Evolutionary conservation across 1,140 invertebrate genomes (phyloP).

Genomic region (Whitmania pigra): DNA sequence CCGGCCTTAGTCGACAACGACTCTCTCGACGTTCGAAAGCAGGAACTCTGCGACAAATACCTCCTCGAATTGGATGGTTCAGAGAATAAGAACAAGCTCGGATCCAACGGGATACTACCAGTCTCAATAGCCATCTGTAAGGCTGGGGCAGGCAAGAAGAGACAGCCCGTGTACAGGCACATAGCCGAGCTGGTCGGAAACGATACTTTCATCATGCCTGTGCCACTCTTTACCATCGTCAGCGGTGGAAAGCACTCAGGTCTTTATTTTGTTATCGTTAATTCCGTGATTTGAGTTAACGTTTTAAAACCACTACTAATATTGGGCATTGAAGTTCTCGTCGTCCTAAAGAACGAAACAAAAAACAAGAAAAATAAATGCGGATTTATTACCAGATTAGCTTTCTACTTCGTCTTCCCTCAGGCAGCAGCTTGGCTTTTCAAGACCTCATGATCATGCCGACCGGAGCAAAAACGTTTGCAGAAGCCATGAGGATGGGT

Average conservation of each 20-base stretch:
- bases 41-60: constrained; percentile 82
- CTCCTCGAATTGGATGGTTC: constrained; percentile 87
- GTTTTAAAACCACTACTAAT: too few relatives aligned
- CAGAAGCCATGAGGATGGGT: constrained; percentile 96
- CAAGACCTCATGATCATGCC: constrained; percentile 96
- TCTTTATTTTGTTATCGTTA: too few relatives aligned
- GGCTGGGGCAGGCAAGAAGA: constrained; percentile 66
- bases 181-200: not conserved
- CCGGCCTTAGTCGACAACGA: constrained; percentile 56
- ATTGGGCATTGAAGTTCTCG: too few relatives aligned
- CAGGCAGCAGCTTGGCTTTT: constrained; percentile 84
- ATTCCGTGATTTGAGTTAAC: too few relatives aligned
- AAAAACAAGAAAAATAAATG: too few relatives aligned
- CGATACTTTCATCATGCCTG: constrained; percentile 53
- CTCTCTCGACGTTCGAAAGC: constrained; percentile 67
- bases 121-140: constrained; percentile 90
- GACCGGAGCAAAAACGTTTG: constrained; percentile 75
- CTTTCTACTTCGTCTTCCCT: too few relatives aligned
- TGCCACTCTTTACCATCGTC: constrained; percentile 97
- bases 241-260: constrained; percentile 98
- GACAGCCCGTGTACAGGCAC: not conserved
- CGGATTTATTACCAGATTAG: too few relatives aligned
- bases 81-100: constrained; percentile 62
- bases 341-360: too few relatives aligned
- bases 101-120: constrained; percentile 58